Base-by-base conservation (phyloP, 2,113 vertebrate species). In the Thunnus maccoyii region DNA sequence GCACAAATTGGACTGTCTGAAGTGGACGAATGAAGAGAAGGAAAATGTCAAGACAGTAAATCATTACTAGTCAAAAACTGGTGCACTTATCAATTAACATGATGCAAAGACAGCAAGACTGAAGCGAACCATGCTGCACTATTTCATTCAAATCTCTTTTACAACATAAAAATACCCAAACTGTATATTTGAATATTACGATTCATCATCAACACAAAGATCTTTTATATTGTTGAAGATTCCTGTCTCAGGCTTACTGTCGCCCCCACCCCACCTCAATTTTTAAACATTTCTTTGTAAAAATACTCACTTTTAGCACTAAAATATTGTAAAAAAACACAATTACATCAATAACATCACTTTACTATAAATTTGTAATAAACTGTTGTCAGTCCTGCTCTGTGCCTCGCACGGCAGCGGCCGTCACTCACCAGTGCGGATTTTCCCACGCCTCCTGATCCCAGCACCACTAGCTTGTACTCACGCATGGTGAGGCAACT, bases 381-480 rank as follows among this genome's bases (percentile, higher is more conserved):
- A 36, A 22, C 22, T 22, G 22, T 27, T 11, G 36, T 41, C 2
- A 1, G 10, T 5, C 58, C 22, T 20, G 13, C 22, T 9, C 36
- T 41, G 36, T 9, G 8, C 36, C 36, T 41, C n/a, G 12, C 0
- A 7, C 17, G 48, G 30, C 32, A 58, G 47, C 30, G 32, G 41
- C 20, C 12, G 11, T 72, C 55, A 96, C 97, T 99, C 94, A 99
- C 98, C 97, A 99, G 95, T 91, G 98, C 98, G 12, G 98, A 99
- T 85, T 99, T 99, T 51, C 98, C 98, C 91, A 99, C 98, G 79
- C 98, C 98, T 95, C 98, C 98, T 87, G 98, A 99, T 88, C 98
- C 98, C 92, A 99, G 95, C 93, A 99, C 98, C 95, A 99, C 98
- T 85, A 99, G 96, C 96, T 99, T 99, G 96, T 99, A 99, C 95